A percentile compares a stretch with the other conserved stretches of the same genome.
Conservation (phyloP, 2,797 vertebrate species). For the Paedocypris micromegethes region DNA sequence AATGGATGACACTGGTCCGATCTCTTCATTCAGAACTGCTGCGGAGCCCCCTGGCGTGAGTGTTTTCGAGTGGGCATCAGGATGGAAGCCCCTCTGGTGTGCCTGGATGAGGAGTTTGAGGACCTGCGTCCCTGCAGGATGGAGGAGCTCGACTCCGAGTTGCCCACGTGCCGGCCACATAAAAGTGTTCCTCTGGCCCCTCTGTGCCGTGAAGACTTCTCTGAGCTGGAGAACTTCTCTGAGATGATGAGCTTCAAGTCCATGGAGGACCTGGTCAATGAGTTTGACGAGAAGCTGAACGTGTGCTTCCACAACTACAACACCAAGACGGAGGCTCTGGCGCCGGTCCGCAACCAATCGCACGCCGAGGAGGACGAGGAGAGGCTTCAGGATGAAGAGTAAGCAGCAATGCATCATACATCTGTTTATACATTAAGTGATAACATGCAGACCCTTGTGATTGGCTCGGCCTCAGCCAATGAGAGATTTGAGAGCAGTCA, state of each 20-base stretch:
- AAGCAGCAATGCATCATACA: slow-evolving; percentile 55
- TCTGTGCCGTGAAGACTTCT: slow-evolving; percentile 81
- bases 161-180: slow-evolving; percentile 49
- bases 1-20: slow-evolving; percentile 36
- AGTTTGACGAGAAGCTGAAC: slow-evolving; percentile 92
- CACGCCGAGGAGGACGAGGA: slow-evolving; percentile 86
- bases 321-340: slow-evolving; percentile 86
- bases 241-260: slow-evolving; percentile 98
- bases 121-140: slow-evolving; percentile 79
- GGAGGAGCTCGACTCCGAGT: slow-evolving; percentile 67
- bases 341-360: slow-evolving; percentile 81
- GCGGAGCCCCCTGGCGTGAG: slow-evolving; percentile 24
- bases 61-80: slow-evolving; percentile 49
- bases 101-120: slow-evolving; percentile 90
- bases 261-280: slow-evolving; percentile 93
- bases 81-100: slow-evolving; percentile 91
- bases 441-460: too few relatives aligned
- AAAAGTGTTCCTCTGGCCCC: slow-evolving; percentile 60
- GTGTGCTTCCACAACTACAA: slow-evolving; percentile 96
- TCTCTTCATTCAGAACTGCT: slow-evolving; percentile 44
- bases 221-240: slow-evolving; percentile 91
- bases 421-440: too few relatives aligned
- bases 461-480: too few relatives aligned
- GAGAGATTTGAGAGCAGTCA: too few relatives aligned
- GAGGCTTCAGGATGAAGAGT: slow-evolving; percentile 86